Evolutionary conservation across 2,797 vertebrate species (phyloP).

Genomic region (Anniella stebbinsi): DNA sequence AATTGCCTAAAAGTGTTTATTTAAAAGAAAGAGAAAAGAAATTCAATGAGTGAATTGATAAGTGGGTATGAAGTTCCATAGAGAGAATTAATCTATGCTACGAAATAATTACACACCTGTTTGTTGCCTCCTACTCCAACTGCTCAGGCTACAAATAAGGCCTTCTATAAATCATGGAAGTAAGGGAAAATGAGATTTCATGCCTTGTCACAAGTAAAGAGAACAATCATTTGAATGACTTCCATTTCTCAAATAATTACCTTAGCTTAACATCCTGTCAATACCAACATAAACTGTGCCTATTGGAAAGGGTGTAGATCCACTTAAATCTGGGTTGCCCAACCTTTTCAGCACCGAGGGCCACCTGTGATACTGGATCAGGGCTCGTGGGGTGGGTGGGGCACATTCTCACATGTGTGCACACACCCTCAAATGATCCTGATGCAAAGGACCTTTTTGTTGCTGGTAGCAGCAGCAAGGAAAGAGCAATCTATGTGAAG

Average conservation of each 20-base stretch:
- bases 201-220: constrained; percentile 65
- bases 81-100: constrained; percentile 47
- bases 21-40: constrained; percentile 16
- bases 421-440: too few species aligned
- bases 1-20: constrained; percentile 36
- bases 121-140: constrained; percentile 48
- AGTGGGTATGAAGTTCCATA: constrained; percentile 66
- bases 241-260: constrained; percentile 73
- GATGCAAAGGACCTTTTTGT: too few species aligned
- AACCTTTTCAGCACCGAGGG: too few species aligned
- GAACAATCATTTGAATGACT: constrained; percentile 73
- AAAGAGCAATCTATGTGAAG: too few species aligned
- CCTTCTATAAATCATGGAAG: constrained; percentile 54
- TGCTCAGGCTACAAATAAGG: constrained; percentile 66
- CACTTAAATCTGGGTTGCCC: constrained; percentile 30
- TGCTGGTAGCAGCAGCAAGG: too few species aligned
- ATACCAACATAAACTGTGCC: constrained; percentile 42
- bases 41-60: constrained; percentile 57
- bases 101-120: constrained; percentile 70
- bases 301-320: constrained; percentile 45
- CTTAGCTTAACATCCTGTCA: constrained; percentile 60
- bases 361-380: too few species aligned
- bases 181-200: constrained; percentile 73
- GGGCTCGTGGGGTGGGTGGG: too few species aligned
- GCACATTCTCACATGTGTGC: too few species aligned